Conservation (phyloP, 2,888 invertebrate species). For the Perizoma flavofasciatum region DNA sequence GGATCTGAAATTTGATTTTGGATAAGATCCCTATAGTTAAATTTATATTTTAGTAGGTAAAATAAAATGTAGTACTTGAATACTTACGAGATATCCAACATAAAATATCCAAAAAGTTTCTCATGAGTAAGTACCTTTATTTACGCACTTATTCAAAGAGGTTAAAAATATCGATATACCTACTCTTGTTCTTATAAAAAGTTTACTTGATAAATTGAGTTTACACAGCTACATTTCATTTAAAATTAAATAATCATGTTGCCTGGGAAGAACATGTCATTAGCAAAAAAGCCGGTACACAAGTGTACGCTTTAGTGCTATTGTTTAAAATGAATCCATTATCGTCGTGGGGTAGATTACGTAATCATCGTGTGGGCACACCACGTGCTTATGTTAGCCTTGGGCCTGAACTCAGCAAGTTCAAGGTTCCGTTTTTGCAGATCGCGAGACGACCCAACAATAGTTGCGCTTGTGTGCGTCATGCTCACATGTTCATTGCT, state of each 20-base stretch:
- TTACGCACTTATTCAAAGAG: no score
- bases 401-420: conserved; percentile 77
- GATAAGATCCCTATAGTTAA: no score
- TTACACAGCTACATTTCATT: background rate
- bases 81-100: no score
- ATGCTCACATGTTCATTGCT: conserved; percentile 48
- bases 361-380: conserved; percentile 65
- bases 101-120: no score
- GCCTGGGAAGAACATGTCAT: conserved; percentile 3
- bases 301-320: conserved; percentile 16
- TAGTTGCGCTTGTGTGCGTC: conserved; percentile 54
- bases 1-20: no score
- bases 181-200: no score
- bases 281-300: conserved; percentile 17
- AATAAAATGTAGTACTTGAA: no score
- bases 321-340: conserved; percentile 24
- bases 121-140: no score
- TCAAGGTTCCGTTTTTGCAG: conserved; percentile 81
- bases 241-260: conserved; percentile 8
- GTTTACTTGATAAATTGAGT: no score
- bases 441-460: conserved; percentile 58
- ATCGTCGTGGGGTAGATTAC: conserved; percentile 56
- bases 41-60: no score
- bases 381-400: conserved; percentile 72
- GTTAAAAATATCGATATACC: no score